Conservation (phyloP, 1,140 invertebrate genomes). For the Paralvinella palmiformis region DNA sequence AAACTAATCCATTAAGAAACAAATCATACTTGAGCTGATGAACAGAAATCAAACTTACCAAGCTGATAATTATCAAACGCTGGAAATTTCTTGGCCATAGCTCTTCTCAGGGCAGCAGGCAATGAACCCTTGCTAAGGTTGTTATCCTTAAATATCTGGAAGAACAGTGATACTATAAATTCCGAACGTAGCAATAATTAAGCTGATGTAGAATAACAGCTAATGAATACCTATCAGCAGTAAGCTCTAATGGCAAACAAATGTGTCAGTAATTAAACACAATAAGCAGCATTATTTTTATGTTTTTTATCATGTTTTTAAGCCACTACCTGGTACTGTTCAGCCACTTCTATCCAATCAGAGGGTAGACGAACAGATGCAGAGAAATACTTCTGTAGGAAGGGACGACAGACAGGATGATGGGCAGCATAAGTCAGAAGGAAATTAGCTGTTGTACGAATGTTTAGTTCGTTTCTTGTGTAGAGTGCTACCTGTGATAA, state of each 20-base stretch:
- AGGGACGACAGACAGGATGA: constrained; percentile 38
- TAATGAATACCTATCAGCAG: too few species aligned
- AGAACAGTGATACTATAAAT: too few species aligned
- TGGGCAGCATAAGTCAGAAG: constrained; percentile 48
- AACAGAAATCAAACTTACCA: constrained; percentile 32
- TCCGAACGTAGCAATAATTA: too few species aligned
- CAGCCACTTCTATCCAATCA: constrained; percentile 54
- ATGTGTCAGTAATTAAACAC: too few species aligned
- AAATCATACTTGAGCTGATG: background rate
- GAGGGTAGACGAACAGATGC: constrained; percentile 47
- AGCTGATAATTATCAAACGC: constrained; percentile 54
- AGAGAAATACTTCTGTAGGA: constrained; percentile 49
- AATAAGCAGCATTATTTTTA: too few species aligned
- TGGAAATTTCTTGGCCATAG: constrained; percentile 49
- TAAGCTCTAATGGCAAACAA: too few species aligned
- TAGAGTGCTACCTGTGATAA: constrained; percentile 48
- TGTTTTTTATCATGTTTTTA: too few species aligned
- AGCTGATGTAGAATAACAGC: too few species aligned
- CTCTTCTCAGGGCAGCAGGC: constrained; percentile 46
- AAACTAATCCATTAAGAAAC: too few species aligned
- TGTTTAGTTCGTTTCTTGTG: constrained; percentile 49
- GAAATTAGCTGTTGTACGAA: constrained; percentile 53
- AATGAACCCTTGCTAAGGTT: constrained; percentile 40
- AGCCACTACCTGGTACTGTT: constrained; percentile 45
- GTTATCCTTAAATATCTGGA: constrained; percentile 41